Conservation (phyloP, 2,888 invertebrate species). For the Hyposoter dolosus region DNA sequence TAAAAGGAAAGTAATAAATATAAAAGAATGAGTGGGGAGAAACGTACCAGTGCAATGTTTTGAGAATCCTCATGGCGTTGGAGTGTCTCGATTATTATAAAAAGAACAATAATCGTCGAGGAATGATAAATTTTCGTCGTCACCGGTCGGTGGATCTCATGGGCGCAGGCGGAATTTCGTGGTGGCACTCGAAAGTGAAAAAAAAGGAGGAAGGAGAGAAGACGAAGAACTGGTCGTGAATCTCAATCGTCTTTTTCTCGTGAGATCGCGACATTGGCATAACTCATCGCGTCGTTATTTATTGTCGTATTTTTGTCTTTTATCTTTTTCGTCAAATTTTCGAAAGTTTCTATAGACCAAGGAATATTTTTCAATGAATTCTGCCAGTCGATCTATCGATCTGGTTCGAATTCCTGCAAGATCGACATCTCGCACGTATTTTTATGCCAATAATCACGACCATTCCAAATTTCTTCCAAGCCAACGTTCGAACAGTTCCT, state of each 20-base stretch:
- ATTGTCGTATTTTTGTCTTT: conserved; percentile 32
- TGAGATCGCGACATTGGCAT: conserved; percentile 66
- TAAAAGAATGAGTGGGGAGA: conserved; percentile 26
- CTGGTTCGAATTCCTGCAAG: conserved; percentile 29
- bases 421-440: conserved; percentile 6
- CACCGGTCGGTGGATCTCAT: conserved; percentile 69
- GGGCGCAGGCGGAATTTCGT: conserved; percentile 67
- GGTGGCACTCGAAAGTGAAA: conserved; percentile 50
- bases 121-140: conserved; percentile 50
- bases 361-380: conserved; percentile 3
- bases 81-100: conserved; percentile 61
- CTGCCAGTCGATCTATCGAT: conserved; percentile 56
- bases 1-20: background rate
- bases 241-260: conserved; percentile 71
- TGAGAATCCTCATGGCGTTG: conserved; percentile 85
- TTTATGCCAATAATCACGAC: conserved; percentile 14
- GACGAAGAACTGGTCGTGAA: conserved; percentile 71
- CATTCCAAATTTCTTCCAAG: background rate
- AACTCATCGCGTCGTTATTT: conserved; percentile 59
- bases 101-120: conserved; percentile 54
- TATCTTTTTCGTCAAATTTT: conserved; percentile 16
- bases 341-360: background rate
- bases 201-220: conserved; percentile 3
- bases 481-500: background rate
- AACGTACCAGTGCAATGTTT: conserved; percentile 84